Percentiles rank a stretch among this genome's conserved stretches.
phyloP scores from a whole-genome alignment of 1,140 invertebrate species.

The Pissodes strobi region DNA sequence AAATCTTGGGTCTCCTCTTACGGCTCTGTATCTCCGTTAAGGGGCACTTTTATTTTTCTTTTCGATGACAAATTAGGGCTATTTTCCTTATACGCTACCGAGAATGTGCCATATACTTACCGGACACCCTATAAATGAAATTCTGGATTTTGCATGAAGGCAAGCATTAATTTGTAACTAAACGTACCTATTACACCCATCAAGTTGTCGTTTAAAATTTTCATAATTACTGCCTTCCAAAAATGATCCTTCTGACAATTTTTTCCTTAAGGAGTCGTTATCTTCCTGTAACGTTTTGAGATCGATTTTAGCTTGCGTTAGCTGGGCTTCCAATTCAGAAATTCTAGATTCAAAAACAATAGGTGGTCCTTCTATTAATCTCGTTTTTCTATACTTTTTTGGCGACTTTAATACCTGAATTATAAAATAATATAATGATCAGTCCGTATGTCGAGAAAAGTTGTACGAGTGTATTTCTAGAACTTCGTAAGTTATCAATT shows the following conservation, averaged over 20 bases:
- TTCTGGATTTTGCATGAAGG: too few relatives aligned
- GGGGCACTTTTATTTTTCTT: too few relatives aligned
- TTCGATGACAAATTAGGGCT: too few relatives aligned
- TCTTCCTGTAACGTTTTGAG: constrained; percentile 70
- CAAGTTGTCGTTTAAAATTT: constrained; percentile 69
- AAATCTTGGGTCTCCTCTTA: too few relatives aligned
- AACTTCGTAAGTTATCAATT: too few relatives aligned
- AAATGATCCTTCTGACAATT: constrained; percentile 61
- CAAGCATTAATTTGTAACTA: too few relatives aligned
- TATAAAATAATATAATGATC: constrained; percentile 18
- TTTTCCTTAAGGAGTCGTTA: constrained; percentile 66
- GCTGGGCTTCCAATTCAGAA: constrained; percentile 79
- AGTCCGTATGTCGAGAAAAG: too few relatives aligned
- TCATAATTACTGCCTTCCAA: constrained; percentile 58
- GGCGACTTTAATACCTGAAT: constrained; percentile 6
- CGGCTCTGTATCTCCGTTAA: too few relatives aligned
- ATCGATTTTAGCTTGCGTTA: constrained; percentile 76
- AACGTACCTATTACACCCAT: constrained; percentile 65
- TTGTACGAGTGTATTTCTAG: too few relatives aligned
- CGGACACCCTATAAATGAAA: too few relatives aligned
- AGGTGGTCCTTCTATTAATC: constrained; percentile 64
- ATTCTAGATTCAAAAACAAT: constrained; percentile 82
- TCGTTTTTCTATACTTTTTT: constrained; percentile 48
- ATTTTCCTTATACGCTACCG: too few relatives aligned
- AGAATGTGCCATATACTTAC: too few relatives aligned